Percentiles rank a stretch among this genome's conserved stretches.
These are phyloP conservation scores for Serilophus lunatus DNA, from an alignment of 2,113 vertebrate species.

Conservation along the genomic window DNA sequence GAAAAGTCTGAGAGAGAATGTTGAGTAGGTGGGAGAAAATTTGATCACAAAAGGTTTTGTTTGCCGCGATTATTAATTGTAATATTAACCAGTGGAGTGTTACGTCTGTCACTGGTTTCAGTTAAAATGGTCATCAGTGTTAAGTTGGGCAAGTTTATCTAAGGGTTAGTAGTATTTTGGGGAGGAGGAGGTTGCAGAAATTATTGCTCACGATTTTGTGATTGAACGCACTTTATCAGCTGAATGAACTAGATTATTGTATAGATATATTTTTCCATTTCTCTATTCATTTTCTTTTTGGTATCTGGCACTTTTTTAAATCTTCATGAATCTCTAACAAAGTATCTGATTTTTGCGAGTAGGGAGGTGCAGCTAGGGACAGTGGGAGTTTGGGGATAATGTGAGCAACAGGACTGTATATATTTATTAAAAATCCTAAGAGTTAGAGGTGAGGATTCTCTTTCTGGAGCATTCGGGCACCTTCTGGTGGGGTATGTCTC, in stretches of 20 bases:
- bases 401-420: constrained; percentile 49
- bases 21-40: constrained; percentile 6
- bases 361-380: not conserved
- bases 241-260: constrained; percentile 13
- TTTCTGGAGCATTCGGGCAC: constrained; percentile 75
- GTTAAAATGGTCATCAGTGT: constrained; percentile 69
- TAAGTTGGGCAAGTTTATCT: constrained; percentile 70
- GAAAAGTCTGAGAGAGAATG: constrained; percentile 1
- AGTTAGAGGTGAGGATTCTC: constrained; percentile 45
- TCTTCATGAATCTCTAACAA: not conserved
- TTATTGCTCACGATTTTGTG: constrained; percentile 34
- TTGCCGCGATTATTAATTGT: constrained; percentile 37
- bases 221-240: constrained; percentile 8
- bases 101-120: constrained; percentile 37
- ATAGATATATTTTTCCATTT: constrained; percentile 16
- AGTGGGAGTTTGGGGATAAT: constrained; percentile 20
- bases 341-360: not conserved
- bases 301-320: not conserved
- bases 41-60: constrained; percentile 11
- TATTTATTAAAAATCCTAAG: not conserved
- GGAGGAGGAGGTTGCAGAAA: constrained; percentile 17
- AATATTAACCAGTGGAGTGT: not conserved
- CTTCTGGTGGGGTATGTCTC: constrained; percentile 43
- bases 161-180: constrained; percentile 59
- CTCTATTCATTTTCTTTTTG: not conserved